A percentile compares a stretch with the other conserved stretches of the same genome.
Evolutionary conservation across 1,140 invertebrate species (phyloP).

Genomic region (Scaptomyza pallida): DNA sequence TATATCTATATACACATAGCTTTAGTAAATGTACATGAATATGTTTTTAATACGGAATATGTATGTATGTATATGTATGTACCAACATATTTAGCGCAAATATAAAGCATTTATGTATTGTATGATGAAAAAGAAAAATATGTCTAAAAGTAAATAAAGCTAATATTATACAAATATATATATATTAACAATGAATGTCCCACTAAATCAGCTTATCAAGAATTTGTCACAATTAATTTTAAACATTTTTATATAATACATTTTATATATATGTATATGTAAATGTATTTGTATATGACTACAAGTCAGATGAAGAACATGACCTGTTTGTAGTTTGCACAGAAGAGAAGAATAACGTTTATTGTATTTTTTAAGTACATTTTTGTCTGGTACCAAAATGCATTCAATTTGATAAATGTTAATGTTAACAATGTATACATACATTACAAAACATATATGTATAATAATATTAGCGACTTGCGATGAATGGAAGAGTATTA

Average conservation of each 20-base stretch:
- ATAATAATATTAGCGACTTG: slow-evolving; percentile 18
- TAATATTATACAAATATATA: slow-evolving; percentile 16
- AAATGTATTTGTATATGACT: slow-evolving; percentile 29
- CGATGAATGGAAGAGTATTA: slow-evolving; percentile 27
- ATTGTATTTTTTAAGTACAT: slow-evolving; percentile 67
- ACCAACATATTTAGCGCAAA: slow-evolving; percentile 44
- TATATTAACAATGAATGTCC: slow-evolving; percentile 52
- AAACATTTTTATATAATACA: slow-evolving; percentile 71
- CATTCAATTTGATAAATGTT: slow-evolving; percentile 75
- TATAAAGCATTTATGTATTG: slow-evolving; percentile 67
- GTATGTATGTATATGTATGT: slow-evolving; percentile 16
- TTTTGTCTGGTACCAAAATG: slow-evolving; percentile 71
- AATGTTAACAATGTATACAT: slow-evolving; percentile 45
- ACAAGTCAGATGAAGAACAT: background rate
- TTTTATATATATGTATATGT: slow-evolving; percentile 64
- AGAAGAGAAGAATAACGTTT: slow-evolving; percentile 29
- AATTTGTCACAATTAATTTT: slow-evolving; percentile 61
- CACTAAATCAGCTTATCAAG: slow-evolving; percentile 52
- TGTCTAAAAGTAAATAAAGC: slow-evolving; percentile 18
- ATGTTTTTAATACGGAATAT: slow-evolving; percentile 35
- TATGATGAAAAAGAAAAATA: slow-evolving; percentile 42
- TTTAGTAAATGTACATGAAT: slow-evolving; percentile 39
- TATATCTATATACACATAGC: slow-evolving; percentile 37
- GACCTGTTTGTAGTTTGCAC: slow-evolving; percentile 45
- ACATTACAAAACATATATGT: slow-evolving; percentile 11